Evolutionary conservation across 2,888 invertebrate genomes (phyloP), one percentile per base, ranked within the genome.

Genomic region (Lepidochrysops patricia): DNA sequence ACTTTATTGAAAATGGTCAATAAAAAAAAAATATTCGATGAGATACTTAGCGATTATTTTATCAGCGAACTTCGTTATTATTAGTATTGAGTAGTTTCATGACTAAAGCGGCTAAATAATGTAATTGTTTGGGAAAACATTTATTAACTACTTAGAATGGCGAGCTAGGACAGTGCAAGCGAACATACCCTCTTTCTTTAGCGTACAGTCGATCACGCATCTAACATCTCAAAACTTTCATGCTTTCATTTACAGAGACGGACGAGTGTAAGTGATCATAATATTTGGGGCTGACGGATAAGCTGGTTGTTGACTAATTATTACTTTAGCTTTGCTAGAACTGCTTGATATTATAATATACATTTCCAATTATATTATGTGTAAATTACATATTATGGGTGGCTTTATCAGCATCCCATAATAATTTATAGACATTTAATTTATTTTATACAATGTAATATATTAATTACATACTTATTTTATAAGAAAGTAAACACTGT

Each of bases 161-260:
- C 3, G 19, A 43, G 37, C 43, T 43, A 19, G 19, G 19, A 43
- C 19, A 54, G 32, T 19, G 19, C 19, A 37, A 49, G 35, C 35
- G 37, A 34, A 70, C 72, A 43, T 43, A 12, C 37, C 19, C 4
- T 23, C 9, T 23, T 7, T 19, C 43, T 43, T 23, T 19, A 23
- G n/a, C 34, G 34, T 43, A 43, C 43, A n/a, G n/a, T n/a, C n/a
- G n/a, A n/a, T n/a, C n/a, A 76, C 68, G 78, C 81, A 79, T 79
- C 74, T 85, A 85, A 85, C 85, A 71, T 78, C 73, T 78, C 72
- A 83, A n/a, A n/a, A 77, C 79, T 85, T 75, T 84, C 84, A 80
- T 87, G 86, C 87, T 87, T 83, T 86, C 86, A 80, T 84, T 88
- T 89, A 83, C 88, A 89, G 88, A 87, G 70, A 78, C 84, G 87